Percentiles rank a stretch among this genome's conserved stretches.
Conservation (phyloP, 2,888 invertebrate genomes). For the Eupelmus urozonus region DNA sequence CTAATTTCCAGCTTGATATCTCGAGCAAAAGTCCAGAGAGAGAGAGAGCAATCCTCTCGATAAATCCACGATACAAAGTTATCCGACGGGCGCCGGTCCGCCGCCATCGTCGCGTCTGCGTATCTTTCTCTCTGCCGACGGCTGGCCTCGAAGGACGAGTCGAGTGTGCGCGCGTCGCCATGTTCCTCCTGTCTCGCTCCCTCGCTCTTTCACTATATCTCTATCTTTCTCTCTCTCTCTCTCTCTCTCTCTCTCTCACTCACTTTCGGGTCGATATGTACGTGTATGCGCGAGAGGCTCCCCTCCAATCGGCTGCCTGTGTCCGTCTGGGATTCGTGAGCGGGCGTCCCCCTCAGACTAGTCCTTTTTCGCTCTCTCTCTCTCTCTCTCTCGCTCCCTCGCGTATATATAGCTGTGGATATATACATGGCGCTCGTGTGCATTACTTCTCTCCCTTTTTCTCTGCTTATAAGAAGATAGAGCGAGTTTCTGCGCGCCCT, state of each 20-base stretch:
- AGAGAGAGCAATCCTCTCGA: slow-evolving; percentile 24
- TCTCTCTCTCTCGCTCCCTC: slow-evolving; percentile 1
- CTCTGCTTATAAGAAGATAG: slow-evolving; percentile 42
- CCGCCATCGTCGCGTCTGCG: slow-evolving; percentile 50
- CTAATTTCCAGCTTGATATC: not conserved
- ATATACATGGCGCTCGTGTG: too few species aligned
- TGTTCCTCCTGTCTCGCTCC: slow-evolving; percentile 40
- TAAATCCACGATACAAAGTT: slow-evolving; percentile 5
- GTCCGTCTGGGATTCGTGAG: slow-evolving; percentile 51
- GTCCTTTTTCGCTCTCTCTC: not conserved
- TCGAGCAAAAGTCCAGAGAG: slow-evolving; percentile 3
- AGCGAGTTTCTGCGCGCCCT: slow-evolving; percentile 29
- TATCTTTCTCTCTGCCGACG: slow-evolving; percentile 38
- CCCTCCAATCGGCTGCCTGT: slow-evolving; percentile 62
- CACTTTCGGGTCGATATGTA: slow-evolving; percentile 56
- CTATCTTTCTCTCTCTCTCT: slow-evolving; percentile 11
- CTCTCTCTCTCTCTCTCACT: slow-evolving; percentile 22
- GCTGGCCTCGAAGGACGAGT: slow-evolving; percentile 49
- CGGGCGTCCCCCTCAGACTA: slow-evolving; percentile 55
- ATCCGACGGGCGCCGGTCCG: slow-evolving; percentile 53
- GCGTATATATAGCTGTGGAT: not conserved
- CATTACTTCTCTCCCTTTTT: slow-evolving; percentile 43
- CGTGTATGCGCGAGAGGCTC: slow-evolving; percentile 50
- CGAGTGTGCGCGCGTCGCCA: slow-evolving; percentile 56
- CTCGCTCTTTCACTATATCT: slow-evolving; percentile 9